These are phyloP conservation scores for Spodoptera exigua DNA, from an alignment of 2,888 invertebrate species.

Conservation along the genomic window DNA sequence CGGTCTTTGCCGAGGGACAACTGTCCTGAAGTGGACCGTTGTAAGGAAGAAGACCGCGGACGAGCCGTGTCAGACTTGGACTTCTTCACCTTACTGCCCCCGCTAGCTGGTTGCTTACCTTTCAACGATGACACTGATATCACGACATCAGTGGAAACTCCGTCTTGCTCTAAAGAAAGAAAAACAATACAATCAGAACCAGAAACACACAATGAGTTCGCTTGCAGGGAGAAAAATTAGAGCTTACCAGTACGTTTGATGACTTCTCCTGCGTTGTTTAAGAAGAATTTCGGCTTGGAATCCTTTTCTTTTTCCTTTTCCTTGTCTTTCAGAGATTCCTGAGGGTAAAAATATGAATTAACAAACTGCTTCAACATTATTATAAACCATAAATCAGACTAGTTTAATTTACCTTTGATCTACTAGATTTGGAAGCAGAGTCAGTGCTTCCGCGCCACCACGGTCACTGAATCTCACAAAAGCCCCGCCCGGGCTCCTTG, in stretches of 20 bases:
- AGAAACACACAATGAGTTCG: not conserved
- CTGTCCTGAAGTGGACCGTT: conserved; percentile 83
- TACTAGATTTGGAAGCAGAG: conserved; percentile 88
- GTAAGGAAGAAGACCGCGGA: conserved; percentile 81
- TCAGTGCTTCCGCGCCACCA: conserved; percentile 89
- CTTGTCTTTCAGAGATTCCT: conserved; percentile 81
- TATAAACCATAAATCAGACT: not conserved
- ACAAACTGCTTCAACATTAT: too few species aligned
- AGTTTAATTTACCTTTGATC: conserved; percentile 79
- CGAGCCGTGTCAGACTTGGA: conserved; percentile 82
- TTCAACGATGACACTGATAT: conserved; percentile 84
- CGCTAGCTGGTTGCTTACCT: conserved; percentile 86
- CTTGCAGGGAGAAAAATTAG: not conserved
- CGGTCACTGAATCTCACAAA: conserved; percentile 90
- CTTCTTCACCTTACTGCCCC: conserved; percentile 85
- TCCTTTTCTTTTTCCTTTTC: conserved; percentile 69
- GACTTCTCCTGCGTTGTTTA: conserved; percentile 87
- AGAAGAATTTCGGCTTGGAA: conserved; percentile 84
- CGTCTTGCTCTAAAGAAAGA: conserved; percentile 77
- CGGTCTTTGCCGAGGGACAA: conserved; percentile 78
- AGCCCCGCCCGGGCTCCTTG: conserved; percentile 87
- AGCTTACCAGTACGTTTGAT: conserved; percentile 83
- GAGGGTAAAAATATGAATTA: conserved; percentile 31
- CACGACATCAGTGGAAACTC: conserved; percentile 80
- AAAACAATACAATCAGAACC: conserved; percentile 2